A percentile compares a stretch with the other conserved stretches of the same genome.
Conservation (phyloP, 1,140 invertebrate genomes). For the Drusus annulatus region DNA sequence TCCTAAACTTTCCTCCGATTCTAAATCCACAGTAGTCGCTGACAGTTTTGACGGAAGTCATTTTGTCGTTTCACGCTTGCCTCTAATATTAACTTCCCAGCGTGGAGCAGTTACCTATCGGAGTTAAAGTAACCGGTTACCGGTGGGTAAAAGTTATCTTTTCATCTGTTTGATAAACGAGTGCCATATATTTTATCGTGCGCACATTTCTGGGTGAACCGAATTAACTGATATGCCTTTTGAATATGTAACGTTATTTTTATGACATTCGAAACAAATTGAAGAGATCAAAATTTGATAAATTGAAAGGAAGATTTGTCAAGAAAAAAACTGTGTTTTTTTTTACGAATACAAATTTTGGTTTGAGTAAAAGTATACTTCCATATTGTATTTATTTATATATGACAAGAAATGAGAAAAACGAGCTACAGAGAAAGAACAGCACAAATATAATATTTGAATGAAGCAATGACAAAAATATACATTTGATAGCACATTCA, state of each 20-base stretch:
- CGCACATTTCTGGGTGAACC: neutral
- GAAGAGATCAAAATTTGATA: neutral
- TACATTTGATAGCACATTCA: no score
- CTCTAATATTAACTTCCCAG: constrained; percentile 38
- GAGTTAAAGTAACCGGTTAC: constrained; percentile 25
- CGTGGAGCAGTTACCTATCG: neutral
- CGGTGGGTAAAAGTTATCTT: constrained; percentile 23
- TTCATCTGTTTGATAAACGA: constrained; percentile 37
- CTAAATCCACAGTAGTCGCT: constrained; percentile 27
- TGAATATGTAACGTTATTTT: neutral
- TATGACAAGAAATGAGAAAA: no score
- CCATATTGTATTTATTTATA: no score
- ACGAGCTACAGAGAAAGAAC: no score
- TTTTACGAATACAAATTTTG: no score
- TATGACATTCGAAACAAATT: constrained; percentile 25
- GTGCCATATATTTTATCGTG: constrained; percentile 24
- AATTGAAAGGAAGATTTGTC: no score
- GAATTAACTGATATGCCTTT: neutral
- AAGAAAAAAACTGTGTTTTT: no score
- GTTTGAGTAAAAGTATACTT: no score
- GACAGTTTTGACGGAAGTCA: constrained; percentile 34
- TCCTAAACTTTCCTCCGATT: constrained; percentile 16
- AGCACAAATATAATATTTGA: no score
- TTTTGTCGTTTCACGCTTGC: constrained; percentile 30
- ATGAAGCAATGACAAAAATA: no score